These are phyloP conservation scores for Serrognathus titanus DNA, from an alignment of 2,888 invertebrate species.

Conservation along the genomic window DNA sequence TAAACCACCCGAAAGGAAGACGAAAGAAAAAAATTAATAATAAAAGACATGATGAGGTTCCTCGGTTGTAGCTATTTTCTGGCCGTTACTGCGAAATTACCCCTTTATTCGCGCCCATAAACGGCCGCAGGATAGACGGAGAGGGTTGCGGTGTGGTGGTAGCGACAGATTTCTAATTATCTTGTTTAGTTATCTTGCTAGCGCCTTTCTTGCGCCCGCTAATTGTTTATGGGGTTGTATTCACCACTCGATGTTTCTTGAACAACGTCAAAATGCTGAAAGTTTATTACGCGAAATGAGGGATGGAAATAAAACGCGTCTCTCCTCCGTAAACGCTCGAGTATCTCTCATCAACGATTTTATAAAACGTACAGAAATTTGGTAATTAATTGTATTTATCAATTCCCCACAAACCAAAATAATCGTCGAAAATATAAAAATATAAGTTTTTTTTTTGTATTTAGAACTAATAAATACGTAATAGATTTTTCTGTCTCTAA, in stretches of 20 bases:
- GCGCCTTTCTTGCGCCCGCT: slow-evolving; percentile 24
- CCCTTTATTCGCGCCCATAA: not conserved
- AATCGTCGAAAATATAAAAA: too few species aligned
- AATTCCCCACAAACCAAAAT: too few species aligned
- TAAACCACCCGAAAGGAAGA: not conserved
- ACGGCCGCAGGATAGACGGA: slow-evolving; percentile 16
- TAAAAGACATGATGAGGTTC: not conserved
- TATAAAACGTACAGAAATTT: too few species aligned
- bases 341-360: too few species aligned
- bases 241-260: not conserved
- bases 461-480: too few species aligned
- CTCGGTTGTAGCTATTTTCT: slow-evolving; percentile 1
- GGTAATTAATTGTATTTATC: too few species aligned
- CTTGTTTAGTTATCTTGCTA: slow-evolving; percentile 24
- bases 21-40: not conserved
- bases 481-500: too few species aligned
- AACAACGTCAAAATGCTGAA: not conserved
- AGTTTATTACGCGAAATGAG: not conserved
- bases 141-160: slow-evolving; percentile 25
- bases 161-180: slow-evolving; percentile 27
- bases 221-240: slow-evolving; percentile 23
- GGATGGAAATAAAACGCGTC: too few species aligned
- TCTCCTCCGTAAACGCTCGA: too few species aligned
- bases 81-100: slow-evolving; percentile 1
- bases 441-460: too few species aligned